Evolutionary conservation across 2,113 vertebrate genomes (phyloP).

Genomic region (Bambusicola thoracicus): DNA sequence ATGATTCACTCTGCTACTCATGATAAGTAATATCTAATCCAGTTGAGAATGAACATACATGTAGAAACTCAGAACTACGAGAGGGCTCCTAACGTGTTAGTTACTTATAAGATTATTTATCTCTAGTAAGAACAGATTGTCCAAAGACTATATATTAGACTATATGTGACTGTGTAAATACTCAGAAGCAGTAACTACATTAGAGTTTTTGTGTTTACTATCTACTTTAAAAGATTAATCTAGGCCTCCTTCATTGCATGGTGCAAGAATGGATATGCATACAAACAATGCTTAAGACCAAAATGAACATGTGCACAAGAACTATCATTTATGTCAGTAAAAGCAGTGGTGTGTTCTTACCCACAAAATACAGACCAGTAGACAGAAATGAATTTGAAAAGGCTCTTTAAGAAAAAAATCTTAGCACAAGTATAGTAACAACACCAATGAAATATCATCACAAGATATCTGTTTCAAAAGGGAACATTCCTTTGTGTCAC

Average conservation of each 20-base stretch:
- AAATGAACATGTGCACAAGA: background rate
- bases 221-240: background rate
- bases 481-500: background rate
- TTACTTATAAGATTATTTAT: background rate
- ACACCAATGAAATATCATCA: background rate
- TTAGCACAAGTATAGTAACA: background rate
- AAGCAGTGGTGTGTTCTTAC: background rate
- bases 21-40: background rate
- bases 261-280: background rate
- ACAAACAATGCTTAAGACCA: background rate
- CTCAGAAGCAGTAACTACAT: background rate
- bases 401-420: background rate
- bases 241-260: rapidly evolving
- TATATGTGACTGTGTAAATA: background rate
- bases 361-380: background rate
- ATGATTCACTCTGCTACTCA: background rate
- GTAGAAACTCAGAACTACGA: background rate
- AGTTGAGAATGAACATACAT: background rate
- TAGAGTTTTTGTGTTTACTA: background rate
- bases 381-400: background rate
- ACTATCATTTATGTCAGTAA: background rate
- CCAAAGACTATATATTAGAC: background rate
- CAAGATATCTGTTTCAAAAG: background rate
- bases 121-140: background rate
- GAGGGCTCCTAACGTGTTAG: background rate